phyloP scores from a whole-genome alignment of 2,113 vertebrate species.

The Dunckerocampus dactyliophorus region DNA sequence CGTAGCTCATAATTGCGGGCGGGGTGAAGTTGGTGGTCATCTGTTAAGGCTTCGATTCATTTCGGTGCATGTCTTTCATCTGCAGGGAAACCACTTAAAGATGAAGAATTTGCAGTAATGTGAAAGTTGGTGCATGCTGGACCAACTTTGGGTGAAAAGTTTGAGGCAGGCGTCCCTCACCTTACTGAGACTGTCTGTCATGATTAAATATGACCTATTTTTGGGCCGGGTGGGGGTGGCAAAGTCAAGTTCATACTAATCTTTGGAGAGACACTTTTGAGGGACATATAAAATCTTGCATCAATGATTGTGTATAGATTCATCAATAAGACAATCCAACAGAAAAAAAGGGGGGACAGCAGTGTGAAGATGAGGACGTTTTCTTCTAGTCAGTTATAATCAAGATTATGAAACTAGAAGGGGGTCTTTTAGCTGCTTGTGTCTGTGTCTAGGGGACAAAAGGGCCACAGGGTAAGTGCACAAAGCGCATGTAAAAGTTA shows the following conservation, averaged over 20 bases:
- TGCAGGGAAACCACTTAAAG: slow-evolving; percentile 24
- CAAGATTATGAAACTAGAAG: neutral
- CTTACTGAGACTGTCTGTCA: slow-evolving; percentile 6
- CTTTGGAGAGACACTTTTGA: neutral
- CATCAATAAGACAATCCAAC: neutral
- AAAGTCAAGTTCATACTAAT: neutral
- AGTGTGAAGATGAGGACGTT: neutral
- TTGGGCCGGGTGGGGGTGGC: neutral
- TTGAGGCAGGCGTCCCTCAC: neutral
- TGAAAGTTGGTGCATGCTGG: slow-evolving; percentile 1
- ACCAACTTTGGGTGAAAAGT: neutral
- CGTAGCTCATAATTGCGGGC: slow-evolving; percentile 5
- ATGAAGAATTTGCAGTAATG: slow-evolving; percentile 7
- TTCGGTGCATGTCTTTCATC: slow-evolving; percentile 22
- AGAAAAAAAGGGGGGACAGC: neutral
- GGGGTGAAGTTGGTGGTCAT: slow-evolving; percentile 30
- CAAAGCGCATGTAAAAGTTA: too few relatives aligned
- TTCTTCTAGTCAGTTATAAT: too few relatives aligned
- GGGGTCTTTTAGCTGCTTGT: neutral
- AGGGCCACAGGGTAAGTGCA: too few relatives aligned
- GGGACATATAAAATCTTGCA: neutral
- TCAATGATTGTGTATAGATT: slow-evolving; percentile 8
- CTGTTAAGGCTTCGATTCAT: slow-evolving; percentile 33
- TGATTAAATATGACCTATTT: slow-evolving; percentile 2
- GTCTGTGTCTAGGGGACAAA: neutral